Evolutionary conservation across 2,888 invertebrate genomes (phyloP), one percentile per base, ranked within the genome.

Genomic region (Acanthoscelides obtectus): DNA sequence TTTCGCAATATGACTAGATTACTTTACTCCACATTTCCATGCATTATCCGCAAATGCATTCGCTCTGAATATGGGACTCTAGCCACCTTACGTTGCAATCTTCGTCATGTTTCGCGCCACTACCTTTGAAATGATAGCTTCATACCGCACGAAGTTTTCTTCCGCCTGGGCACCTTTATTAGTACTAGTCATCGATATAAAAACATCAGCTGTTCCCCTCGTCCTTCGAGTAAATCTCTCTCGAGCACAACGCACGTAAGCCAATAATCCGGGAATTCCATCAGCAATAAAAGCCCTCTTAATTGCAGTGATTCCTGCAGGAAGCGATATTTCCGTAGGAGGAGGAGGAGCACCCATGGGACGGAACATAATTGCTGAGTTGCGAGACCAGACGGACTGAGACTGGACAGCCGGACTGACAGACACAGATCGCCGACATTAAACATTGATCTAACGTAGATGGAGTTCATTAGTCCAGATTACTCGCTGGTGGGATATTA

Each of bases 341-440:
- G 66, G 20, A 66, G 66, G 66, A 22, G 4, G 20, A 3, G 6
- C 20, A 22, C 66, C 66, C 66, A 20, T 21, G 66, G 20, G 66
- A 20, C 66, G 22, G n/a, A 8, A 19, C 64, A 82, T 84, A 84
- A 84, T 84, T 83, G 83, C 83, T 83, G 83, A 83, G 83, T 83
- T 83, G 83, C 83, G 72, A 81, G 81, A 79, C 80, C 81, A 81
- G 83, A 83, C 83, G 81, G 80, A 80, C 81, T 79, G 77, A 82
- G 80, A 79, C 81, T 82, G 81, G 77, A 76, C 73, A 45, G 45
- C 45, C 45, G 45, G 17, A 45, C 45, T 45, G 45, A 45, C 45
- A 45, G 45, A 45, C 45, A 45, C 45, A 6, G 45, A 45, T 45
- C 45, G 45, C 72, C 70, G 70, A 79, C 77, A 79, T 81, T 80